phyloP scores from a whole-genome alignment of 2,888 invertebrate species.

The Tenthredo mesomela region DNA sequence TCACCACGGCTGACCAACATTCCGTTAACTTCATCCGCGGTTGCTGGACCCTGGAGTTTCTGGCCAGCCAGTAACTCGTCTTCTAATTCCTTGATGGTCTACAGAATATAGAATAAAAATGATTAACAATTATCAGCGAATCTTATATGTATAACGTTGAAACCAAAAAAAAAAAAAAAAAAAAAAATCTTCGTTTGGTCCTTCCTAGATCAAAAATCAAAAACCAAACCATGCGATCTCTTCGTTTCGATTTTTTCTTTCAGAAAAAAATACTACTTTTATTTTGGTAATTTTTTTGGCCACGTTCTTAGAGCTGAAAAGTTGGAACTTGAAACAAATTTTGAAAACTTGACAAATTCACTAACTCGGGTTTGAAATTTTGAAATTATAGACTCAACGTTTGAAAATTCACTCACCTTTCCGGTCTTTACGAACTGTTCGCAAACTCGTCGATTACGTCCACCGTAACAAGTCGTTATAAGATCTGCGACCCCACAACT shows the following conservation, averaged over 20 bases:
- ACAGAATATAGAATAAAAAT: background rate
- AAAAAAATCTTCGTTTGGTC: too few species aligned
- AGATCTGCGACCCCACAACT: slow-evolving; percentile 87
- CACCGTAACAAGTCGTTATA: slow-evolving; percentile 86
- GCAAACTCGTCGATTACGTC: slow-evolving; percentile 83
- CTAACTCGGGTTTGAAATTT: background rate
- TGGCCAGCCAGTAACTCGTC: slow-evolving; percentile 98
- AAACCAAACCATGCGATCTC: too few species aligned
- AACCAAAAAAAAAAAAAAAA: too few species aligned
- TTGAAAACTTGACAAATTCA: too few species aligned
- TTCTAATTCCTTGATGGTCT: slow-evolving; percentile 93
- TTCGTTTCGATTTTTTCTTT: too few species aligned
- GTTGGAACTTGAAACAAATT: too few species aligned
- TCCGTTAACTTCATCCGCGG: slow-evolving; percentile 97
- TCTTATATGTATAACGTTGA: too few species aligned
- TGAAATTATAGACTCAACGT: background rate
- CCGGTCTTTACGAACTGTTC: slow-evolving; percentile 82
- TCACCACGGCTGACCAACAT: slow-evolving; percentile 93
- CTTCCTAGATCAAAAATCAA: too few species aligned
- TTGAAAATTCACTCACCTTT: slow-evolving; percentile 74
- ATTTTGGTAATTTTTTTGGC: too few species aligned
- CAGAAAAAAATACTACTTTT: too few species aligned
- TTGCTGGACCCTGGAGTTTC: slow-evolving; percentile 98
- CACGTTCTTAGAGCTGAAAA: too few species aligned
- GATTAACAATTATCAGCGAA: background rate